Evolutionary conservation across 2,113 vertebrate species (phyloP), one percentile per base, ranked within the genome.

Genomic region (Megaleporinus macrocephalus): DNA sequence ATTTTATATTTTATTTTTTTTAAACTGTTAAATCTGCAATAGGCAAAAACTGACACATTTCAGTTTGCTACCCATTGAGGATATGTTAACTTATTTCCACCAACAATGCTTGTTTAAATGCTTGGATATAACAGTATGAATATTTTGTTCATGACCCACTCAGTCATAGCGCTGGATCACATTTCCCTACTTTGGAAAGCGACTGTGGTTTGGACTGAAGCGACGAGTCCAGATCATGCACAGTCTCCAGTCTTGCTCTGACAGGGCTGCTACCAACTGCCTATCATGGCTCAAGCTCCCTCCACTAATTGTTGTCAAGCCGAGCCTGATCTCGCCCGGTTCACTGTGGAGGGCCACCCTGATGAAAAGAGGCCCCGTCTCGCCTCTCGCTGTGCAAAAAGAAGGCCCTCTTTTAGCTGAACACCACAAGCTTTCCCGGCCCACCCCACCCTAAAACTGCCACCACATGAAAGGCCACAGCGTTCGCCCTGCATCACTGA

Each of bases 301-400:
- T 24, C 77, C 84, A 83, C 90, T 93, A 93, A 94, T 93, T 93
- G 92, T 93, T 92, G 91, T 93, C 92, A 94, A 92, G 89, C 76
- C 55, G 89, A 81, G 77, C 86, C 83, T 86, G 78, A 81, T 90
- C 87, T 84, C 81, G 83, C 83, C 71, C 84, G 90, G 84, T 89
- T 89, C 80, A 80, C 82, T 84, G 73, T 80, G 87, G 80, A 82
- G 80, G 81, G 71, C 66, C 78, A 82, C 81, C 76, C 82, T 77
- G 73, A 81, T 63, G 72, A 82, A 76, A 73, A 55, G 49, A 71
- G 24, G 24, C 1, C 53, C 51, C 78, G 73, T 72, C 80, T 89
- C 86, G 79, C 78, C 89, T 78, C 70, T 84, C 87, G 84, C 87
- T 89, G 91, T 85, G 86, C 79, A 86, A 85, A 29, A 71, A 70